These are phyloP conservation scores for Spea multiplicata DNA, from an alignment of 2,113 vertebrate species.

Conservation along the genomic window DNA sequence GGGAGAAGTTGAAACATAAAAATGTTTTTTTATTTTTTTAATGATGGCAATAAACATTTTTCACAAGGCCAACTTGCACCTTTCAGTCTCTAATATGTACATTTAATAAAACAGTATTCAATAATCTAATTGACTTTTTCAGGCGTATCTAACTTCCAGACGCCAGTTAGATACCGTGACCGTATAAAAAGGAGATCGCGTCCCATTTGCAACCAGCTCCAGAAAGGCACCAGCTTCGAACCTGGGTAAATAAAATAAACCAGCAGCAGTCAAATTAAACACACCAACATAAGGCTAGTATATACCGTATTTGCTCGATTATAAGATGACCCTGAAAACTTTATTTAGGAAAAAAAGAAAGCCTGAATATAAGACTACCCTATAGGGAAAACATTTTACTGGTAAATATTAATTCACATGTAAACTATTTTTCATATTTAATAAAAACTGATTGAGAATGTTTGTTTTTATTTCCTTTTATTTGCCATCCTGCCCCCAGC, in stretches of 20 bases:
- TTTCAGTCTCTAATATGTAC: constrained; percentile 49
- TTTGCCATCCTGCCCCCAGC: no score
- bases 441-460: no score
- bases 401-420: no score
- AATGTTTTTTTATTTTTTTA: neutral
- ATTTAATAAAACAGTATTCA: constrained; percentile 51
- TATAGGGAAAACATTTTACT: no score
- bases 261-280: neutral
- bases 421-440: no score
- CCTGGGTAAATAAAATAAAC: constrained; percentile 67
- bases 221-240: constrained; percentile 95
- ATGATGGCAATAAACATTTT: neutral
- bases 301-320: neutral
- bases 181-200: constrained; percentile 90
- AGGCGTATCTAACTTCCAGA: constrained; percentile 79
- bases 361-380: no score
- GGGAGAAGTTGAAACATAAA: neutral
- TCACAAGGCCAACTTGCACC: neutral
- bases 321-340: no score
- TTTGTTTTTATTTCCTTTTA: no score
- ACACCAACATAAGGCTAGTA: neutral
- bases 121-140: constrained; percentile 77
- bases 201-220: constrained; percentile 99
- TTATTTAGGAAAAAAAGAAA: no score
- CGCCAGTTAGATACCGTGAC: constrained; percentile 89